phyloP scores from a whole-genome alignment of 2,888 invertebrate species.

The Marronus borbonicus region DNA sequence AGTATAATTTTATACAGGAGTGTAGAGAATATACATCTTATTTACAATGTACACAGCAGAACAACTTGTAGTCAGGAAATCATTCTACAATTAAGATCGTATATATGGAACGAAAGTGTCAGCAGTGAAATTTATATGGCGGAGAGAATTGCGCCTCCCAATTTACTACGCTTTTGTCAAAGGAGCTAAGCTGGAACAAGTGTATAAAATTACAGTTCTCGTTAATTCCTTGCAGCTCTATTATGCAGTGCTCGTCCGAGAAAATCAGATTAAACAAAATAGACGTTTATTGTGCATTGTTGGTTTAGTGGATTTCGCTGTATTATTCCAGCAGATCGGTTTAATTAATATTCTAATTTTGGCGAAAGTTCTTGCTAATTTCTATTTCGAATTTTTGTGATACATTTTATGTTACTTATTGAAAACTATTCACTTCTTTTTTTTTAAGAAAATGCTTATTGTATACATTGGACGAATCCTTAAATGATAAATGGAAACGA shows the following conservation, averaged over 20 bases:
- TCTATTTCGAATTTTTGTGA: no score
- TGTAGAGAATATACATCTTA: slow-evolving; percentile 41
- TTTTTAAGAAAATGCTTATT: no score
- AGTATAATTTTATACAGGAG: slow-evolving; percentile 15
- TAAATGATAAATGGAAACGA: no score
- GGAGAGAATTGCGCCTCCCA: background rate
- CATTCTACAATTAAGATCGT: slow-evolving; percentile 20
- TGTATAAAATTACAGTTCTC: slow-evolving; percentile 11
- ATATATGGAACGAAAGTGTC: slow-evolving; percentile 3
- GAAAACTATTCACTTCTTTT: no score
- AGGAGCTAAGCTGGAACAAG: slow-evolving; percentile 12
- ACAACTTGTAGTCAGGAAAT: background rate
- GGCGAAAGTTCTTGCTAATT: background rate
- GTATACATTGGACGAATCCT: no score
- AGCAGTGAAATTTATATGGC: background rate
- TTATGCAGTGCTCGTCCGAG: slow-evolving; percentile 9
- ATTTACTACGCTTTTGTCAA: slow-evolving; percentile 16
- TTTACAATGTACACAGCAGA: slow-evolving; percentile 36
- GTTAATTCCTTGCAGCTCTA: slow-evolving; percentile 28
- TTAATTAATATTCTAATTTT: slow-evolving; percentile 32
- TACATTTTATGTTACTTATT: no score
- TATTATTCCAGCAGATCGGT: background rate
- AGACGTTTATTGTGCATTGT: slow-evolving; percentile 1
- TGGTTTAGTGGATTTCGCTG: background rate
- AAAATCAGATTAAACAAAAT: slow-evolving; percentile 11